These are phyloP conservation scores for Caenorhabditis latens DNA, from an alignment of 1,140 invertebrate genomes.

Conservation along the genomic window DNA sequence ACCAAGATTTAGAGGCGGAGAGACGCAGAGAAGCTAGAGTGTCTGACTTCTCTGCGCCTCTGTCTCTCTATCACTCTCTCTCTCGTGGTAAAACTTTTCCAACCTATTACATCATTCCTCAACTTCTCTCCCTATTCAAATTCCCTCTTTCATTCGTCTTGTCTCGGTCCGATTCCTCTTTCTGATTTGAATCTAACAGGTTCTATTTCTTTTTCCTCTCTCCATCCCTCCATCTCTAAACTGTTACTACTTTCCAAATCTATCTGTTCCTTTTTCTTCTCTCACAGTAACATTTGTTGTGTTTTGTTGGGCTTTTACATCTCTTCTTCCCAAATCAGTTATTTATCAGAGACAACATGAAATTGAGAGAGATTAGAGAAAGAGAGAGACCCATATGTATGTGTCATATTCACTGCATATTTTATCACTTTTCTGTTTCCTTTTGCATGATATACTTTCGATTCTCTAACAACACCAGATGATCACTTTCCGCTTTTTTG, in stretches of 20 bases:
- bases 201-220: slow-evolving; percentile 8
- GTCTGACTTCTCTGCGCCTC: no score
- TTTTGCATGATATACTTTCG: slow-evolving; percentile 40
- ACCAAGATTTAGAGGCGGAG: no score
- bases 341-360: neutral
- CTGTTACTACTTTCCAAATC: neutral
- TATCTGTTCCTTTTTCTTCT: slow-evolving; percentile 17
- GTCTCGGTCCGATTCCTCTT: neutral
- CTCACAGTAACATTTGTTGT: slow-evolving; percentile 44
- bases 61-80: no score
- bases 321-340: neutral
- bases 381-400: slow-evolving; percentile 1
- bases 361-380: slow-evolving; percentile 16
- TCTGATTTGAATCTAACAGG: slow-evolving; percentile 40
- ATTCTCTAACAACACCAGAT: no score
- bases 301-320: slow-evolving; percentile 41
- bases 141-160: neutral
- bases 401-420: slow-evolving; percentile 56
- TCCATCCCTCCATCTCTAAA: neutral
- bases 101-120: neutral
- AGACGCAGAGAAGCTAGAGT: no score
- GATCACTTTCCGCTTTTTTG: no score
- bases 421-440: slow-evolving; percentile 48
- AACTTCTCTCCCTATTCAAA: neutral
- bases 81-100: no score